These are phyloP conservation scores for Pipistrellus pipistrellus DNA, from an alignment of 2,797 vertebrate species.

Conservation along the genomic window DNA sequence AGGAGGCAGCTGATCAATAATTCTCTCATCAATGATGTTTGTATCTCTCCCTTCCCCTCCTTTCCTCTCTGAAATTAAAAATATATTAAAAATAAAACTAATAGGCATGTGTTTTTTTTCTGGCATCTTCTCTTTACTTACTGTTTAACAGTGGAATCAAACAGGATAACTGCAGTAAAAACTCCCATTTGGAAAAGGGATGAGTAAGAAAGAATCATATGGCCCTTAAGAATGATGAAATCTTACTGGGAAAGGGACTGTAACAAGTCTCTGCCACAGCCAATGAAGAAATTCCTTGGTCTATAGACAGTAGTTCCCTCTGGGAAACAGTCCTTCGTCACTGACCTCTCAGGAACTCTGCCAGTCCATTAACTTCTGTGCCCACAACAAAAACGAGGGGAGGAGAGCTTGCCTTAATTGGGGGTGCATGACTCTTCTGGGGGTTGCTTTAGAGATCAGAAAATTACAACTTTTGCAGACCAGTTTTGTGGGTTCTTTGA, in stretches of 20 bases:
- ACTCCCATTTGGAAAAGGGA: neutral
- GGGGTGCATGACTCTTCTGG: conserved; percentile 37
- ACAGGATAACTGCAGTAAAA: neutral
- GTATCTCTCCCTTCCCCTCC: too few species aligned
- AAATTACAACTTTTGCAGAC: conserved; percentile 72
- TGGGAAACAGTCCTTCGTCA: conserved; percentile 48
- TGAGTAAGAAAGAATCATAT: neutral
- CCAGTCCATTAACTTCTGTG: conserved; percentile 42
- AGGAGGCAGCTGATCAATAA: too few species aligned
- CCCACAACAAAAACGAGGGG: conserved; percentile 48
- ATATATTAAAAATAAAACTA: neutral
- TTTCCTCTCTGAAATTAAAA: too few species aligned
- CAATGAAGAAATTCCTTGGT: neutral
- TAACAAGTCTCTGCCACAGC: neutral
- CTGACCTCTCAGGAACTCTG: conserved; percentile 65
- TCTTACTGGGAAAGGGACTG: conserved; percentile 36
- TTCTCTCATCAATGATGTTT: too few species aligned
- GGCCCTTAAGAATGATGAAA: neutral
- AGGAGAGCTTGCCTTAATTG: conserved; percentile 13
- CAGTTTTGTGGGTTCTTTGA: conserved; percentile 78
- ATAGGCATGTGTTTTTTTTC: neutral
- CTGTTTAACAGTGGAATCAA: neutral
- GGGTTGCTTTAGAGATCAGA: conserved; percentile 48
- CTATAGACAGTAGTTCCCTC: neutral
- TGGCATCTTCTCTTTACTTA: neutral